Base-by-base conservation (phyloP, 2,113 vertebrate genomes). In the Ranitomeya imitator region DNA sequence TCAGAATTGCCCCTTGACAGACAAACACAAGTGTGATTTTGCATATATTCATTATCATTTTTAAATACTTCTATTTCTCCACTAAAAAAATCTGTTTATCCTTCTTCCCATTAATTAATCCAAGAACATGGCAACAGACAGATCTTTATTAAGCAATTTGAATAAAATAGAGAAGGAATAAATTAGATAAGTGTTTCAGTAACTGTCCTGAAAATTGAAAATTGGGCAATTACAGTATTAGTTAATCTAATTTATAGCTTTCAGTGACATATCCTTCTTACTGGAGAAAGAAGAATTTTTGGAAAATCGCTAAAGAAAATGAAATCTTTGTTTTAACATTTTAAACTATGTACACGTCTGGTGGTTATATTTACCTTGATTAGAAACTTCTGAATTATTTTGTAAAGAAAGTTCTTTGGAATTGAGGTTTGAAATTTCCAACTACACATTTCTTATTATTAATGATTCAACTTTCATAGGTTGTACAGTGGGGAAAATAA, bases 161-260 rank as follows among this genome's bases (percentile, higher is more conserved):
- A 59, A n/a, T 59, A 57, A 7, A 23, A 59, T 59, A 57, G 23
- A 26, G 78, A 59, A 59, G 23, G 12, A 79, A 55, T 79, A 26
- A 79, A 57, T 79, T 54, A 79, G 78, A 79, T 59, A 79, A 79
- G 55, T 79, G 78, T 59, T 59, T 55, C n/a, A 79, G 13, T 79
- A 79, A 79, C 52, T 59, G 78, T 79, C 23, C 6, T 59, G 21
- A 59, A 79, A 6, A 79, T 59, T 79, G 45, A 55, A 79, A 55
- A 79, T 57, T 55, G 54, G n/a, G n/a, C 55, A 79, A 79, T 79
- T 79, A 79, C 11, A 79, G 78, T 79, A 79, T 79, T 79, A 79
- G 78, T 59, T 79, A 79, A 59, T 55, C 52, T 79, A 79, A 79
- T 79, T 79, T 57, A 79, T 59, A 79, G 12, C 45, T 79, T 79